Conservation (phyloP, 2,113 vertebrate genomes). For the Mus spicilegus region DNA sequence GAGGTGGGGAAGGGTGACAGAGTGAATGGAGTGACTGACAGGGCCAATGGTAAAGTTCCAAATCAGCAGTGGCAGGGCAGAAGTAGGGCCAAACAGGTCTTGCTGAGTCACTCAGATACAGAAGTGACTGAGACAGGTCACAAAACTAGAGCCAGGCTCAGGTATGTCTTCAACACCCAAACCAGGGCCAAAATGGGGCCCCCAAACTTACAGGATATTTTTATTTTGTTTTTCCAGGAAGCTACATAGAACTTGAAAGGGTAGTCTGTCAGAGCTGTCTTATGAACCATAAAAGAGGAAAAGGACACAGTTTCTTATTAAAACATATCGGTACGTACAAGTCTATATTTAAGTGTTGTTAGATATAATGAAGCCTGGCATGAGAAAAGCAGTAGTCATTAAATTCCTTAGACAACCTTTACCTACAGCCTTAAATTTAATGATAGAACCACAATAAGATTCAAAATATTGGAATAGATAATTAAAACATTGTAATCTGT, state of each 20-base stretch:
- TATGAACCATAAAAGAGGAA: background rate
- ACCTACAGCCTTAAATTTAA: background rate
- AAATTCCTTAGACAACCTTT: background rate
- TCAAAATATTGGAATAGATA: background rate
- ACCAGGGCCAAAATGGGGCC: too few species aligned
- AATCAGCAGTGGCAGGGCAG: too few species aligned
- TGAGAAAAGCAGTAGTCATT: background rate
- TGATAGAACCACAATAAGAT: background rate
- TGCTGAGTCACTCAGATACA: too few species aligned
- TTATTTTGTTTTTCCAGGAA: slow-evolving; percentile 36
- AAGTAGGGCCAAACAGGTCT: too few species aligned
- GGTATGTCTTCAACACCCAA: too few species aligned
- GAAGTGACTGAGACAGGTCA: too few species aligned
- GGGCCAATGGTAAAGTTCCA: too few species aligned
- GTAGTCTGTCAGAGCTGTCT: background rate
- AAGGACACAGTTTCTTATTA: background rate
- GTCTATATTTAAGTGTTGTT: background rate
- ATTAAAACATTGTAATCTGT: background rate
- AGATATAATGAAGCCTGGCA: background rate
- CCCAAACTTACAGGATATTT: background rate
- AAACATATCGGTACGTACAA: background rate
- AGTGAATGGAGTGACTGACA: too few species aligned
- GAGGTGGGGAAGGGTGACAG: too few species aligned
- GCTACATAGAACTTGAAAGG: background rate
- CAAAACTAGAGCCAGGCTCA: too few species aligned